Base-by-base conservation (phyloP, 2,797 vertebrate species). In the Bovichtus variegatus region DNA sequence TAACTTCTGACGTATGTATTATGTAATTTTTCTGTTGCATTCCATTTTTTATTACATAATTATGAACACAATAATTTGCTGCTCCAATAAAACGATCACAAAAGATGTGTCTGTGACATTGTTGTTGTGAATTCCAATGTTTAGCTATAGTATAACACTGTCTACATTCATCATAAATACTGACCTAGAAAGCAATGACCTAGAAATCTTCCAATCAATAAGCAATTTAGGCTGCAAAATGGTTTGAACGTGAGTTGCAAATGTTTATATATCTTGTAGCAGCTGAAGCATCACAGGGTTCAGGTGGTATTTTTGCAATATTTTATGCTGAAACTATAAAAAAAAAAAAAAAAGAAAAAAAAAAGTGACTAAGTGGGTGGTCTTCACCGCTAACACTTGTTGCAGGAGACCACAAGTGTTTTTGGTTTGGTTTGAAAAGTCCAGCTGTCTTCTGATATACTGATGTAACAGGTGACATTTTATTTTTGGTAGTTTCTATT, bases 311-410 rank as follows among this genome's bases (percentile, higher is more conserved):
- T 66, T 62, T n/a, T 49, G 53, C 13, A 68, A 65, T 61, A 57
- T 67, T 58, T 71, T 12, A 66, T 27, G 23, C 47, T 62, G 57
- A 54, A 73, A 76, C 55, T 54, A 67, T 46, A 12, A 40, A 76
- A 29, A 53, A 74, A 68, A 51, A 77, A 31, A 34, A 6, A 46
- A 21, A 34, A 6, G 46, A 21, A n/a, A n/a, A n/a, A n/a, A n/a
- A n/a, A 47, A 54, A 21, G 67, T 57, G 38, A 25, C 66, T 70
- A 1, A 29, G 41, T 86, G 87, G 82, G 86, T 89, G 84, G 87
- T 87, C 86, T 61, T 5, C 75, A 29, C 38, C 54, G 5, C 49
- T 44, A 44, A 50, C 55, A 80, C 78, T 83, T 85, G 85, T 73
- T 86, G 69, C 63, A 64, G 73, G 71, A 78, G 53, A 71, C 62